phyloP scores from a whole-genome alignment of 2,797 vertebrate species.

The Crypturellus tataupa region DNA sequence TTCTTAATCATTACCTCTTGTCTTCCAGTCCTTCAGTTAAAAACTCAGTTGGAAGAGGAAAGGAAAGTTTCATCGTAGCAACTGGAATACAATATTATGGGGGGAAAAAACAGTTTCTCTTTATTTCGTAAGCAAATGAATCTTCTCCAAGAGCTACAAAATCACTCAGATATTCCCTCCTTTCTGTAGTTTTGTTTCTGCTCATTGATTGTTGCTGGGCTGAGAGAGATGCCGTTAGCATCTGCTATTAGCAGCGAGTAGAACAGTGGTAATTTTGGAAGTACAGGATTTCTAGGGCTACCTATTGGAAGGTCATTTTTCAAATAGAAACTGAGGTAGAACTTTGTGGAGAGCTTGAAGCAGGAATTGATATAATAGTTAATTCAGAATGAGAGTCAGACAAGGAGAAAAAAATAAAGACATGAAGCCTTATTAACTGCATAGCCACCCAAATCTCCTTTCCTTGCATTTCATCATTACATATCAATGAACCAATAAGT shows the following conservation, averaged over 20 bases:
- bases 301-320: background rate
- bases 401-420: background rate
- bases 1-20: background rate
- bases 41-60: background rate
- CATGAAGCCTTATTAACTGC: background rate
- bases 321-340: background rate
- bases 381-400: background rate
- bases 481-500: background rate
- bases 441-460: background rate
- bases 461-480: background rate
- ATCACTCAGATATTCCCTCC: slow-evolving; percentile 27
- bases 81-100: background rate
- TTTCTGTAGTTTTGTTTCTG: slow-evolving; percentile 13
- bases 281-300: background rate
- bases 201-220: background rate
- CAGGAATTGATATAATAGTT: background rate
- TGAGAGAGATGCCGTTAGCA: slow-evolving; percentile 13
- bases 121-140: background rate
- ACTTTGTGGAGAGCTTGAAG: background rate
- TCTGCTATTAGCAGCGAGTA: background rate
- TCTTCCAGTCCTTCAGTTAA: background rate
- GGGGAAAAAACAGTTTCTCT: background rate
- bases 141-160: slow-evolving; percentile 4
- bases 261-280: background rate
- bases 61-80: background rate